Base-by-base conservation (phyloP, 2,113 vertebrate species). In the Microcebus tavaratra region DNA sequence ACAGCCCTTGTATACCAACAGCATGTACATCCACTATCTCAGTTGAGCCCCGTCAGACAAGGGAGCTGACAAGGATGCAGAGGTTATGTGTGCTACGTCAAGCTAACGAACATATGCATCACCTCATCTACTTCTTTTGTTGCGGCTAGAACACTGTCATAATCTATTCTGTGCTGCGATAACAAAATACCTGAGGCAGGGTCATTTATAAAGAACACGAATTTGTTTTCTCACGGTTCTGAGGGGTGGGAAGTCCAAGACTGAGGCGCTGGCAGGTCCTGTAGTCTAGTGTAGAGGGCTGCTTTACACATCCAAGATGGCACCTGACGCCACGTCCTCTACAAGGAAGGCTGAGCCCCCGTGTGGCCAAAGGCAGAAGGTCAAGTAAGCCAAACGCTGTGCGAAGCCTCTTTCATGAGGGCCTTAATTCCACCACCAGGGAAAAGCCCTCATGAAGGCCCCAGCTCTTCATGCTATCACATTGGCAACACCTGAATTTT, bases 321-420 rank as follows among this genome's bases (percentile, higher is more conserved):
- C 3, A 4, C 15, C 36, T 21, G 2, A 48, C 0, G 0, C 14
- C 27, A 3, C 3, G 17, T 23, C 65, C n/a, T 70, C n/a, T 10
- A 25, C 5, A 7, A 23, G 14, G 9, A 17, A 50, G 29, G 29
- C 45, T 20, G 29, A 34, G 17, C 17, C 75, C 4, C 9, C 5
- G 21, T 2, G 1, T 2, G 29, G 75, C 17, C 3, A 45, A 29
- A 83, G 34, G 48, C 0, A 4, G 48, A 86, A 86, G 8, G 15
- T 45, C 59, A 68, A 50, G 63, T 0, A 1, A 18, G 61, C 29
- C 17, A 14, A 50, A n/a, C 0, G 21, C 9, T 9, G 2, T n/a
- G 1, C 4, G 45, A 70, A 70, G 65, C 14, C 14, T 70, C 45
- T 76, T 36, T 53, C 36, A 39, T 36, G 70, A 39, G 25, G 65